Evolutionary conservation across 2,888 invertebrate species (phyloP), one percentile per base, ranked within the genome.

Genomic region (Bruchidius siliquastri): DNA sequence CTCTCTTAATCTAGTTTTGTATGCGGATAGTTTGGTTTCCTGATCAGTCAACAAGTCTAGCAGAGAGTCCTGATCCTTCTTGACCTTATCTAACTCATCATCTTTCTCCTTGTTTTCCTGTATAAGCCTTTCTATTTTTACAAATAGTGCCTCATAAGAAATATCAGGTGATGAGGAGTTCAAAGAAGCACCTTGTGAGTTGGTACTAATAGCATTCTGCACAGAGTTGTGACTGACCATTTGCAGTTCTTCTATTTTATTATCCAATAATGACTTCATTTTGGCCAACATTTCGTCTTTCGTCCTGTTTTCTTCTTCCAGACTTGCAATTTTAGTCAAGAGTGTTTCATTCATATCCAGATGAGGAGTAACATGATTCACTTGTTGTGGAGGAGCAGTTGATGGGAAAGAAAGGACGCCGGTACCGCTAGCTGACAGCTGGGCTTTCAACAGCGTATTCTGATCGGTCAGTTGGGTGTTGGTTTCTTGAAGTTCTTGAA

Each of bases 21-120:
- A 84, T 72, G 79, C 74, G 78, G 83, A 82, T 76, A 84, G 78
- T 81, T 83, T 85, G 6, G 79, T 73, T 80, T 93, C 98, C 89
- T 98, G 97, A 85, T 98, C 96, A 0, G 96, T 93, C 67, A 99
- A 88, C 74, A 99, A 87, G 82, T 95, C 94, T 73, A 99, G 86
- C 76, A 99, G 87, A 86, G 98, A 97, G 80, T 99, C 98, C 85
- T 98, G 98, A 83, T 99, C 98, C 83, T 93, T 95, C 83, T 90
- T 91, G 76, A 96, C 83, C 78, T 90, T 86, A 71, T 88, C 86
- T 26, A 73, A 81, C 78, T 75, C 86, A 77, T 74, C 73, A 6
- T 77, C 79, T 75, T 79, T 80, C 67, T 79, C 80, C 4, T 70
- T 71, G 73, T 77, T 78, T 6, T 79, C 79, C 21, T 80, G 78